Base-by-base conservation (phyloP, 1,140 invertebrate species). In the Aphis gossypii region DNA sequence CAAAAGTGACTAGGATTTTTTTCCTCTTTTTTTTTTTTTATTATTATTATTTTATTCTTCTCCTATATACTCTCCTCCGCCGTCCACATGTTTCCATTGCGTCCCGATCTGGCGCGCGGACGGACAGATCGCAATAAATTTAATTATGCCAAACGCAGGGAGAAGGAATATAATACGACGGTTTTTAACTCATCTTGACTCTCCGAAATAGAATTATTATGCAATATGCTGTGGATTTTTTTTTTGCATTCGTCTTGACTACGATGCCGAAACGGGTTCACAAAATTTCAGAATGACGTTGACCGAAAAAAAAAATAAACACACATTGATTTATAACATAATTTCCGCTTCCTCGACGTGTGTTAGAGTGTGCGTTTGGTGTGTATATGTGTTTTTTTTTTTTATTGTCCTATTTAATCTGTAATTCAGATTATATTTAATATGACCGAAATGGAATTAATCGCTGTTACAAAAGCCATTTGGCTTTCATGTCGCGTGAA, bases 1-100 rank as follows among this genome's bases (percentile, higher is more conserved):
- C 56, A 93, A 93, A 84, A 93, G 92, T 93, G 92, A 93, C 92
- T 93, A 93, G 92, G 82, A 84, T 86, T 93, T 92, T 92, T 92
- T 92, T 41, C 35, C 30, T 92, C 21, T n/a, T 68, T 41, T 41
- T 38, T 38, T 38, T 38, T 38, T 41, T 48, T 84, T 82, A 38
- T 56, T 56, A 38, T 89, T 89, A 23, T 89, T 89, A 35, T 89
- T 41, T 25, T 89, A 20, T 54, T 89, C 51, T n/a, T 56, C 48
- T 89, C 2, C 5, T 89, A 35, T 89, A 21, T 35, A 20, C 48
- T 51, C 46, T 51, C 35, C 23, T 84, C 83, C 2, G 9, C 38
- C 83, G 83, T 83, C 60, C 5, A 23, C 21, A 14, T 46, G 9
- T 23, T 86, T 9, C 30, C 25, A 76, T 76, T 41, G 41, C 48